Base-by-base conservation (phyloP, 2,113 vertebrate species). In the Catharus bicknelli region DNA sequence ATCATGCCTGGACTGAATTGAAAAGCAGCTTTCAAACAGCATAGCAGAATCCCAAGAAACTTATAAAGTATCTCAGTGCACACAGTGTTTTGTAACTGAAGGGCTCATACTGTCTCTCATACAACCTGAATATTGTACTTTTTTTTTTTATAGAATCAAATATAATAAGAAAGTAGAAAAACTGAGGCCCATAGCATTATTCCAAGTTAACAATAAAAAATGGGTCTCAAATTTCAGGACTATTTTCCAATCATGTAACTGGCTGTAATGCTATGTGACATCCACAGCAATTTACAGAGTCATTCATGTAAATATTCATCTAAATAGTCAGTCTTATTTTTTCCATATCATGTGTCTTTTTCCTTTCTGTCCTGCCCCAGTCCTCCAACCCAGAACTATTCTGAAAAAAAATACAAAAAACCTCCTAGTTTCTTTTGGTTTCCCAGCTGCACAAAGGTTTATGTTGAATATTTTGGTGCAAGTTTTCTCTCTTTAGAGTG, bases 351-450 rank as follows among this genome's bases (percentile, higher is more conserved):
- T 36, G 3, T 51, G 27, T 40, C 17, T 64, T 82, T 34, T 79
- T 29, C 16, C 7, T 45, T 83, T 61, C 38, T 54, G 6, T 57
- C 29, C 22, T 50, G 8, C 19, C 9, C 32, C 4, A 53, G 10
- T 73, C 10, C 11, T 92, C 45, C 34, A 77, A 57, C 2, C 3
- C 23, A 22, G 14, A 10, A 66, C n/a, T 42, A 57, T 38, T 61
- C 11, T 61, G 26, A 10, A 64, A 16, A 43, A 22, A 38, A n/a
- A 29, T 29, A 17, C 18, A 25, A 16, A 45, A 32, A 73, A 21
- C 1, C 4, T 55, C 2, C 7, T 59, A 0, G 0, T 50, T 72
- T 93, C 22, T 51, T 73, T 26, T 29, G 7, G 9, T 55, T 73
- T 7, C 15, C 2, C 21, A 63, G 11, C 2, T 55, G n/a, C 21